Evolutionary conservation across 2,113 vertebrate species (phyloP).

Genomic region (Bubo bubo): DNA sequence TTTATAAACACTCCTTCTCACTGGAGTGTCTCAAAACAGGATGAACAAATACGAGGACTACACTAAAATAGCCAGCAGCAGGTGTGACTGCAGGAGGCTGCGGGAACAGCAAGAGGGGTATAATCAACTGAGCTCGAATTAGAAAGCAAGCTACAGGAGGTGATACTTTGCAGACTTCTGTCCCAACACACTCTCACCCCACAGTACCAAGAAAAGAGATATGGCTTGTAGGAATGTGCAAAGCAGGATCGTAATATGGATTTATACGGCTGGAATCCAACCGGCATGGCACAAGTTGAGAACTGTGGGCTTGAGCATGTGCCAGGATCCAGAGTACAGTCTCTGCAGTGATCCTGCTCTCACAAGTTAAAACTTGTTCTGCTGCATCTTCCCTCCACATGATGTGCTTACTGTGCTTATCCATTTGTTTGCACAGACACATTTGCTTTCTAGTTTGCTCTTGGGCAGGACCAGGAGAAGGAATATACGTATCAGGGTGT

Average conservation of each 20-base stretch:
- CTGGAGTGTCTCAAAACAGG: constrained; percentile 2
- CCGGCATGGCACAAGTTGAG: neutral
- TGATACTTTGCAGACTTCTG: constrained; percentile 12
- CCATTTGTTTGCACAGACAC: neutral
- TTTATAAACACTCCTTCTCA: constrained; percentile 19
- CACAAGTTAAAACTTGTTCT: constrained; percentile 21
- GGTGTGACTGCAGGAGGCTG: constrained; percentile 27
- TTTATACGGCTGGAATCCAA: constrained; percentile 42
- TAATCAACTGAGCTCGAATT: neutral
- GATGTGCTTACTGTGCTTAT: neutral
- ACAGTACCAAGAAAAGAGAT: neutral
- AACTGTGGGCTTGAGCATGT: neutral
- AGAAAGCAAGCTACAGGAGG: constrained; percentile 21
- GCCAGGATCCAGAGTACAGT: constrained; percentile 25
- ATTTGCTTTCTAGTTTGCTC: neutral
- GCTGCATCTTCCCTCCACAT: neutral
- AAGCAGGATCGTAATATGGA: neutral
- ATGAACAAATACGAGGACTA: neutral
- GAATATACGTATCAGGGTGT: rapidly evolving
- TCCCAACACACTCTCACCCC: constrained; percentile 5
- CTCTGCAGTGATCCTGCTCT: constrained; percentile 7
- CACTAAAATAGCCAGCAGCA: constrained; percentile 47
- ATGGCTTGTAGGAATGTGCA: neutral
- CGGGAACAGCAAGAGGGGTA: neutral
- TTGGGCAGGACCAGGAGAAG: neutral